Percentiles rank a stretch among this genome's conserved stretches.
These are phyloP conservation scores for Pseudorhiza aurosa DNA, from an alignment of 30 jellyfish, hydroid and myxozoan genomes.

Conservation along the genomic window DNA sequence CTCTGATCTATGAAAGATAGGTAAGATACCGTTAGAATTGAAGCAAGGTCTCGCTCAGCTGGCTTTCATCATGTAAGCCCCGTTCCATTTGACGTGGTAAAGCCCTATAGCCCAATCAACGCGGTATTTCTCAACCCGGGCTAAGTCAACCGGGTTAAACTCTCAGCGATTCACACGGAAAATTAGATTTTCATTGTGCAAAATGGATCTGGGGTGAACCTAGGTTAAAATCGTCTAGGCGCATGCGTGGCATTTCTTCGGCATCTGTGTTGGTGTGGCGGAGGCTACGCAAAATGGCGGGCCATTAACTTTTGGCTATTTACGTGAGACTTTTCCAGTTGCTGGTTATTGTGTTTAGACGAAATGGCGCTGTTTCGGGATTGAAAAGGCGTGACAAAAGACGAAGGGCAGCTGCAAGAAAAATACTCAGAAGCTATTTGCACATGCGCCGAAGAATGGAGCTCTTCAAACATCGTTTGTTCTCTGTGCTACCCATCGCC, in stretches of 20 bases:
- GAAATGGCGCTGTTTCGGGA: not conserved
- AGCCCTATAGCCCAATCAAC: not conserved
- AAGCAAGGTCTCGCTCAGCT: too few species aligned
- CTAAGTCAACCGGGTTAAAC: not conserved
- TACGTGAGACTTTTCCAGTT: constrained; percentile 3
- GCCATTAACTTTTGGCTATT: not conserved
- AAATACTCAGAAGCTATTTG: not conserved
- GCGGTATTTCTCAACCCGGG: not conserved
- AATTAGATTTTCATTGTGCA: not conserved
- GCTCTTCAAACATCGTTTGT: too few species aligned
- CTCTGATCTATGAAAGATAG: too few species aligned
- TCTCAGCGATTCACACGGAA: not conserved
- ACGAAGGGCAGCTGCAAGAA: not conserved
- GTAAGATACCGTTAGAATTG: too few species aligned
- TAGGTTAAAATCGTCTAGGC: not conserved
- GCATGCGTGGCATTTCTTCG: not conserved
- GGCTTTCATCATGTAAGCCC: too few species aligned
- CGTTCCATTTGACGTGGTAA: too few species aligned
- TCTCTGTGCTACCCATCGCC: too few species aligned
- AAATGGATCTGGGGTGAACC: not conserved
- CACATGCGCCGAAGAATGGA: too few species aligned
- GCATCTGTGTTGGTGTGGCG: not conserved
- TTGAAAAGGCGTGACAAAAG: not conserved
- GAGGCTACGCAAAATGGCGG: not conserved
- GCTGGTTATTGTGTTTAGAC: not conserved